Conservation (phyloP, 2,888 invertebrate species). For the Euphydryas editha region DNA sequence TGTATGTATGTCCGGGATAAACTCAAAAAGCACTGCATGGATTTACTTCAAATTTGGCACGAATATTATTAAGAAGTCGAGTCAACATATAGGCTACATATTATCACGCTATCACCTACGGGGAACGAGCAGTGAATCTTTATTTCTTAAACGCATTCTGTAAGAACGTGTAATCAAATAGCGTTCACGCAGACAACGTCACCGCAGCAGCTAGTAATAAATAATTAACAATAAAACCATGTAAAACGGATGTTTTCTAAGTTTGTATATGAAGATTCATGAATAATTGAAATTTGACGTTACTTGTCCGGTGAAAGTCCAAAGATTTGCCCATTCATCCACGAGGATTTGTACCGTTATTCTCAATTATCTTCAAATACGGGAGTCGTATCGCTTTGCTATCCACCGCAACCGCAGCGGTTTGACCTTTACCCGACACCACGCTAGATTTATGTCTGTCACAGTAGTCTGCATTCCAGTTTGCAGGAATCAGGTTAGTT, state of each 20-base stretch:
- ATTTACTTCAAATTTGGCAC: too few relatives aligned
- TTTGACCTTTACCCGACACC: constrained; percentile 53
- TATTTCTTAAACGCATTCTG: too few relatives aligned
- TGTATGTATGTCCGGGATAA: too few relatives aligned
- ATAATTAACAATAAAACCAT: too few relatives aligned
- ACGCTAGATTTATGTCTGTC: constrained; percentile 25
- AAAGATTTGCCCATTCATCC: background rate
- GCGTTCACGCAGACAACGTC: too few relatives aligned
- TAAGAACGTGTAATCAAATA: too few relatives aligned
- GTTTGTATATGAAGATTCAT: background rate
- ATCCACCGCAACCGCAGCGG: constrained; percentile 57
- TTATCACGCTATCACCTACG: too few relatives aligned
- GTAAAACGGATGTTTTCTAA: background rate
- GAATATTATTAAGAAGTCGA: too few relatives aligned
- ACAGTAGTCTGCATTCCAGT: constrained; percentile 26
- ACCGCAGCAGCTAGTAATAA: too few relatives aligned
- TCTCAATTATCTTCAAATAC: constrained; percentile 31
- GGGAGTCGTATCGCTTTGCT: constrained; percentile 34
- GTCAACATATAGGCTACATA: too few relatives aligned
- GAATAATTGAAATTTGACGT: background rate
- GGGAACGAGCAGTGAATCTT: too few relatives aligned
- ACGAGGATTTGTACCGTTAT: constrained; percentile 19
- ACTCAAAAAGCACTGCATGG: too few relatives aligned
- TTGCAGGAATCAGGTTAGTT: constrained; percentile 27
- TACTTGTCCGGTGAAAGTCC: background rate